Evolutionary conservation across 2,797 vertebrate genomes (phyloP), one percentile per base, ranked within the genome.

Genomic region (Columba guinea): DNA sequence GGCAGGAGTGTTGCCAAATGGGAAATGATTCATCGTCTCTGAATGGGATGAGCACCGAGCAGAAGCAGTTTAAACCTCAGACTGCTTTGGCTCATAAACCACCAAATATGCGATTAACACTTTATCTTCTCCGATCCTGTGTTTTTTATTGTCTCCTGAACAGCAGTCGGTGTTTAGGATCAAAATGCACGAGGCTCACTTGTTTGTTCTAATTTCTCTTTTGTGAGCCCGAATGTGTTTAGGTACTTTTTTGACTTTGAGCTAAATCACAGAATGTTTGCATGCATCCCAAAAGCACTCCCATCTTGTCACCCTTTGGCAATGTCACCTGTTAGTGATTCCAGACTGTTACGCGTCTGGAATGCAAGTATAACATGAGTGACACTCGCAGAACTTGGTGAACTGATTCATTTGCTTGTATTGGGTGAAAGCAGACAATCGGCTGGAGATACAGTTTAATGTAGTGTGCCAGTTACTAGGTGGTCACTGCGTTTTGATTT

Each of bases 21-120:
- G 97, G 97, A 98, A 97, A 96, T 98, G 98, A 98, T 97, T 98
- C 98, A 98, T 97, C 93, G 97, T 98, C 98, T 98, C 97, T 97
- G 97, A 97, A 97, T 97, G 97, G 96, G 95, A 97, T 96, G 96
- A 97, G 96, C 95, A 96, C 92, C 95, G 95, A 96, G 95, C 96
- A 97, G 96, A 95, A 97, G 90, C 94, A 97, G 96, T 97, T 97
- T 90, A 96, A 97, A 97, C 96, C 95, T 97, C 96, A 96, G 96
- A 94, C 93, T 97, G 91, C 95, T 94, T 95, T 97, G 95, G 96
- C 94, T 96, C 90, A 85, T 88, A 93, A 96, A 95, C 79, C 88
- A 91, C 90, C 93, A 96, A 95, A 94, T 94, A 94, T 96, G 93
- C 4, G 75, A 93, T 96, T 94, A 96, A 97, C 90, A 30, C 95